Evolutionary conservation across 2,888 invertebrate genomes (phyloP), one percentile per base, ranked within the genome.

Genomic region (Synanthedon formicaeformis): DNA sequence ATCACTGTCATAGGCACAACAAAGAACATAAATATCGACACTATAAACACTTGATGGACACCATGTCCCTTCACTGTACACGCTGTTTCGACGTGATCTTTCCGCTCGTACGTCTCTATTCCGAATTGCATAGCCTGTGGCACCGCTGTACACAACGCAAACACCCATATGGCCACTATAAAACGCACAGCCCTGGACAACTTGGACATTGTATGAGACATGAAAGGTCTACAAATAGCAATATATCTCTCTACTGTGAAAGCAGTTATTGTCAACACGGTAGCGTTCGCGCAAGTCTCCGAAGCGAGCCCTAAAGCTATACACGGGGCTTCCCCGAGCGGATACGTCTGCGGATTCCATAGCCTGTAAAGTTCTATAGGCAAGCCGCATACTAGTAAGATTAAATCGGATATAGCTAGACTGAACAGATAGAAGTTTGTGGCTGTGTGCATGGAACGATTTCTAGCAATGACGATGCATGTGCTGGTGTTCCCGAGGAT

Each of bases 191-290:
- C 96, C 54, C 97, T 89, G 27, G 93, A 93, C 45, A 96, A 81
- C 64, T 95, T 94, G 1, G 95, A 95, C 89, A 95, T 92, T 3
- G 93, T 94, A 71, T 95, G 95, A 2, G 93, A 91, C 67, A 92
- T 88, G 66, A 96, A 94, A 0, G 96, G 96, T 69, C 94, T 92
- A 67, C 95, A 95, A 63, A 96, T 95, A 4, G 95, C 95, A 41
- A 95, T 91, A 72, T 95, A 97, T 57, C 96, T 89, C 75, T 97
- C 96, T 12, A 96, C 92, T 0, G 94, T 96, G 75, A 96, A 96
- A 2, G 95, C 95, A 0, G 95, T 95, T 65, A 96, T 96, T 11
- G 93, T 94, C 57, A 94, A 78, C 2, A 96, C 95, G 0, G 96
- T 96, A 0, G 95, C 94, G 70, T 94, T 94, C 16, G 93, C 92